These are phyloP conservation scores for Diogma glabrata DNA, from an alignment of 2,888 invertebrate genomes.

Conservation along the genomic window DNA sequence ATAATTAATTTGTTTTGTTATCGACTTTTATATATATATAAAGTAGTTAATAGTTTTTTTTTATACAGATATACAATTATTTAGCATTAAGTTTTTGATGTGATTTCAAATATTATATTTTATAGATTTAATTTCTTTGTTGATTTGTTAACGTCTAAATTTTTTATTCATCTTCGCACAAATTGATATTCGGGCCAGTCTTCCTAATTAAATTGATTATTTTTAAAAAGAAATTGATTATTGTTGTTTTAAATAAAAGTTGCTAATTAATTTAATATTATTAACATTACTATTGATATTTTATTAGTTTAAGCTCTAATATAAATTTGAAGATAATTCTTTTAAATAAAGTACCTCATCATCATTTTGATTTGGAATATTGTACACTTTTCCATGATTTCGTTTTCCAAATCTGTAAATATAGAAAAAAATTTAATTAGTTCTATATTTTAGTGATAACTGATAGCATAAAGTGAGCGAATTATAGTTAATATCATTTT, in stretches of 20 bases:
- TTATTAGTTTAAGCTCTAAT: not conserved
- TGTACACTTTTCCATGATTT: slow-evolving; percentile 3
- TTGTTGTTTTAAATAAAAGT: slow-evolving; percentile 2
- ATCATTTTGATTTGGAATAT: not conserved
- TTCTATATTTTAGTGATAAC: not conserved
- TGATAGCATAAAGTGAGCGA: too few species aligned
- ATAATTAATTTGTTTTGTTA: too few species aligned
- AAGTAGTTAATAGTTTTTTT: too few species aligned
- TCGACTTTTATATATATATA: too few species aligned
- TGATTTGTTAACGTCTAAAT: too few species aligned
- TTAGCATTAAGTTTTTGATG: too few species aligned
- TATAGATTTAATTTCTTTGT: too few species aligned
- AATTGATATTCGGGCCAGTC: slow-evolving; percentile 22
- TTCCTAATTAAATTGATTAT: slow-evolving; percentile 20
- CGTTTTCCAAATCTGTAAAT: slow-evolving; percentile 32
- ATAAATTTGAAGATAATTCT: not conserved
- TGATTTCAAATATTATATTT: too few species aligned
- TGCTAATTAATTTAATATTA: too few species aligned
- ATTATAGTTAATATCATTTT: too few species aligned
- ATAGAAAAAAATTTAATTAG: not conserved
- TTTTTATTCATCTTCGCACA: slow-evolving; percentile 24
- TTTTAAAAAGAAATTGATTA: not conserved
- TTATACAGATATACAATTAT: too few species aligned
- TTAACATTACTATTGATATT: too few species aligned
- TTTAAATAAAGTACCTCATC: slow-evolving; percentile 9